Base-by-base conservation (phyloP, 2,113 vertebrate genomes). In the Cyrtonyx montezumae region DNA sequence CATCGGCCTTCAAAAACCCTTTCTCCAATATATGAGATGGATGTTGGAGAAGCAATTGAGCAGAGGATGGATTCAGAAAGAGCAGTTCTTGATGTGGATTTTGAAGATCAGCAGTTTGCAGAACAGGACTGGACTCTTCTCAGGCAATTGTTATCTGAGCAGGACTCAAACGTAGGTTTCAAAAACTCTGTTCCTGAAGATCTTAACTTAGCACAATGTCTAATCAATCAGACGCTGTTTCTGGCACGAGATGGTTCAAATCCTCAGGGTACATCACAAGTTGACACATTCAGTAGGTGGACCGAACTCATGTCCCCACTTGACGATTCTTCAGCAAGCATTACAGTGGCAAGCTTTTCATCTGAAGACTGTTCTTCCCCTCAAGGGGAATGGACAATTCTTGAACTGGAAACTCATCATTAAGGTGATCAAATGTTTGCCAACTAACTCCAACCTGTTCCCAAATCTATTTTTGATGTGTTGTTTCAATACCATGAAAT, bases 361-460 rank as follows among this genome's bases (percentile, higher is more conserved):
- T 99, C 99, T 42, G 99, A 99, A 96, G 99, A 99, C 62, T 99
- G 99, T 79, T 98, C 98, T 0, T 99, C 99, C 49, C 99, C 99
- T 34, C 99, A 99, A 95, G 99, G 99, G 78, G 99, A 99, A 97
- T 99, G 99, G 99, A 99, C 99, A 97, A 99, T 99, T 70, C 98
- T 99, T 90, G 99, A 99, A 96, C 98, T 99, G 96, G 99, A 99
- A 98, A 99, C 99, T n/a, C 99, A 99, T 97, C 99, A 99, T 95
- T 99, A 98, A 98, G 79, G 87, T 59, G 92, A 89, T 96, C 93
- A 96, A 73, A 55, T 87, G 42, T 95, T 93, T 86, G 88, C 87
- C 87, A 94, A 94, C 91, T 95, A 95, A 94, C 88, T 95, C 86
- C 92, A 86, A 81, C 59, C 79, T 58, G 45, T 88, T 73, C 55